A percentile compares a stretch with the other conserved stretches of the same genome.
These are phyloP conservation scores for Drosophila neonasuta DNA, from an alignment of 2,888 invertebrate species.

Conservation along the genomic window DNA sequence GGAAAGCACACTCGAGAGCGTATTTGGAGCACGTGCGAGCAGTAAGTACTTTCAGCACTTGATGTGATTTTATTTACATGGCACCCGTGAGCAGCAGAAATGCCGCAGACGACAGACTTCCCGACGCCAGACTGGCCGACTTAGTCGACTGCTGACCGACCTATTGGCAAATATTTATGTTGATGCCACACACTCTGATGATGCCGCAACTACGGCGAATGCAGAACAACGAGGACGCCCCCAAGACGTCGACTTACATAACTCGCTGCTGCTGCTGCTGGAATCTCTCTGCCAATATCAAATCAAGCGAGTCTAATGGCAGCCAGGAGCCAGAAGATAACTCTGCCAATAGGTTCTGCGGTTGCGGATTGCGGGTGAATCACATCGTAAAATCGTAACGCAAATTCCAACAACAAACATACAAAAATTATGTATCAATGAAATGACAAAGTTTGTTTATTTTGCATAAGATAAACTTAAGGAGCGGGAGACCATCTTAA, in stretches of 20 bases:
- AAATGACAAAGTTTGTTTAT: constrained; percentile 42
- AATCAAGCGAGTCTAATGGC: constrained; percentile 52
- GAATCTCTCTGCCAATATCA: constrained; percentile 36
- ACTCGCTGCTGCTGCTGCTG: constrained; percentile 28
- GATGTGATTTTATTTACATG: constrained; percentile 70
- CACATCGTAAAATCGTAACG: constrained; percentile 40
- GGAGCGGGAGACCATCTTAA: too few species aligned
- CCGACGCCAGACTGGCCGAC: constrained; percentile 39
- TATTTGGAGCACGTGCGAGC: constrained; percentile 70
- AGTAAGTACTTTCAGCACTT: constrained; percentile 59
- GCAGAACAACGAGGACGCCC: constrained; percentile 42
- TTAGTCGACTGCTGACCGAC: constrained; percentile 16
- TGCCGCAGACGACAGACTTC: constrained; percentile 41
- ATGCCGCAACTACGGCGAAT: constrained; percentile 24
- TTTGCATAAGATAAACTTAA: constrained; percentile 26
- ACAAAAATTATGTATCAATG: constrained; percentile 40
- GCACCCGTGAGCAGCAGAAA: constrained; percentile 41
- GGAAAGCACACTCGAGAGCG: constrained; percentile 73
- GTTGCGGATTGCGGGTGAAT: background rate
- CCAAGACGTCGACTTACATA: constrained; percentile 47
- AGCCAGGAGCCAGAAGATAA: constrained; percentile 14
- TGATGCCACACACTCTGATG: constrained; percentile 36
- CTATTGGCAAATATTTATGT: constrained; percentile 67
- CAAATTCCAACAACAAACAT: constrained; percentile 49
- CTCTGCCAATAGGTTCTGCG: background rate